Base-by-base conservation (phyloP, 2,888 invertebrate genomes). In the Nudaria mundana region DNA sequence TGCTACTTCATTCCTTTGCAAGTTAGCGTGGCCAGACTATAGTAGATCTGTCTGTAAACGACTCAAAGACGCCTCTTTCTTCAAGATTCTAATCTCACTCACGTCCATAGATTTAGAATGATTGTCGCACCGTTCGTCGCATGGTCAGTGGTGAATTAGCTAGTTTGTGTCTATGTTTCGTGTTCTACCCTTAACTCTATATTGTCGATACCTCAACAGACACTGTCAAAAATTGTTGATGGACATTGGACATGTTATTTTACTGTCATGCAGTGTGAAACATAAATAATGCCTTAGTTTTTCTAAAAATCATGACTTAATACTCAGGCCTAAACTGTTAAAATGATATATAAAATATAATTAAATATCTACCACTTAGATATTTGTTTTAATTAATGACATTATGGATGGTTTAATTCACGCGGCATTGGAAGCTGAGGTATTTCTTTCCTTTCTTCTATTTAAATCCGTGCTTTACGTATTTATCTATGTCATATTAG, bases 381-480 rank as follows among this genome's bases (percentile, higher is more conserved):
- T 76, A 84, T 75, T 81, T 76, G 76, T 79, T 81, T 73, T 80
- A 80, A 75, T 80, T 81, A 83, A 85, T 86, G 81, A 84, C 87
- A 88, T 78, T 87, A 88, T 88, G 87, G 88, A 88, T 88, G 87
- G 87, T 84, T 87, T 88, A 87, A 86, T 87, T 86, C 87, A 88
- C 86, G 86, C 88, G 84, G 87, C 88, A 88, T 82, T 86, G 82
- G 88, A 88, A 83, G 88, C 88, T 77, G 86, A 88, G 88, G 88
- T 84, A 81, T 72, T 76, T 73, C 59, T 56, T 61, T 75, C 69
- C 71, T 76, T 77, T 77, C 71, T 66, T 68, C 57, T 68, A 56
- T 65, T 63, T 59, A 56, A 63, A 64, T 55, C 57, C 41, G 59
- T 53, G 58, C 49, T 44, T 57, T 51, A 60, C 52, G 46, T 55